These are phyloP conservation scores for Psilopsiagon aymara DNA, from an alignment of 2,113 vertebrate species.

Conservation along the genomic window DNA sequence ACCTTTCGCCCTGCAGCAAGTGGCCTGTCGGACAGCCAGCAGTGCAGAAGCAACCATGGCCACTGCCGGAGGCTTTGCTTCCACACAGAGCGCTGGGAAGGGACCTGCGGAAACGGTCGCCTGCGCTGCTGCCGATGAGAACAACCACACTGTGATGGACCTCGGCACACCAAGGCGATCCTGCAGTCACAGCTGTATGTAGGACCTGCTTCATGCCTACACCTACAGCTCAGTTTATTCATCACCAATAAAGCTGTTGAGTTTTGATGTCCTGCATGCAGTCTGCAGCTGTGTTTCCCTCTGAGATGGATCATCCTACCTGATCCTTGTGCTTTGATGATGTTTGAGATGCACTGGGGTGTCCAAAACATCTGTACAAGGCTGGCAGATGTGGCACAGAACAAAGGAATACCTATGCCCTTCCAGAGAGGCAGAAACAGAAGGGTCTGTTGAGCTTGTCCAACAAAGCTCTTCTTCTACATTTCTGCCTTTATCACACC, in stretches of 20 bases:
- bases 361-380: not conserved
- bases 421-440: not conserved
- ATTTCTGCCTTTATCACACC: not conserved
- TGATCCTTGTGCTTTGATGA: not conserved
- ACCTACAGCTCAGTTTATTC: fast-evolving
- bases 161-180: not conserved
- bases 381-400: not conserved
- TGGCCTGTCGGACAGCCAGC: not conserved
- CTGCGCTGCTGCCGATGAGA: conserved; percentile 59
- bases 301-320: not conserved
- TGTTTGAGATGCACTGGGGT: not conserved
- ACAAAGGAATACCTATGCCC: not conserved
- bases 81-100: conserved; percentile 50
- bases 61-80: conserved; percentile 68
- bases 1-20: not conserved
- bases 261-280: not conserved
- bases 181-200: fast-evolving
- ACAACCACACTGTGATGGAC: fast-evolving
- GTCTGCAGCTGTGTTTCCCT: not conserved
- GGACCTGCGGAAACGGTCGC: conserved; percentile 40
- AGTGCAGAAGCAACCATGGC: conserved; percentile 20
- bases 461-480: not conserved
- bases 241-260: not conserved
- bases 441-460: not conserved
- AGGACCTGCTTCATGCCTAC: fast-evolving